Conservation (phyloP, 2,888 invertebrate species). For the Clepsis dumicolana region DNA sequence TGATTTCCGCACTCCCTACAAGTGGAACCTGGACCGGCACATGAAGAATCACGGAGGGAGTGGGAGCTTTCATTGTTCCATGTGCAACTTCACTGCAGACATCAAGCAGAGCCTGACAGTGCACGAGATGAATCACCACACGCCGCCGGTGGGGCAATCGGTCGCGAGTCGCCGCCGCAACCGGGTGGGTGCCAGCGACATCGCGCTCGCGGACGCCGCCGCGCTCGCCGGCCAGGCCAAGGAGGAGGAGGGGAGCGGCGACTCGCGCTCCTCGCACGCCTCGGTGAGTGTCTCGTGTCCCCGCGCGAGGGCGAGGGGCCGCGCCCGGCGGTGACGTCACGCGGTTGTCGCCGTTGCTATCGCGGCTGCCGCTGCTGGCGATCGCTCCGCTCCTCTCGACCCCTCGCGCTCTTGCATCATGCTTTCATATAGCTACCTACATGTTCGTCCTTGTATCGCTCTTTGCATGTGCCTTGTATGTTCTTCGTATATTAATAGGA, state of each 20-base stretch:
- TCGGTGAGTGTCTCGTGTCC: conserved; percentile 77
- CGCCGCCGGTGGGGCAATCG: conserved; percentile 91
- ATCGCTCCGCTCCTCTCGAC: conserved; percentile 56
- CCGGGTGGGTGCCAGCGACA: conserved; percentile 91
- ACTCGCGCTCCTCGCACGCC: conserved; percentile 78
- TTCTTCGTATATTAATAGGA: conserved; percentile 8
- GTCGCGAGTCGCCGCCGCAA: conserved; percentile 87
- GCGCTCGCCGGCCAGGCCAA: conserved; percentile 65
- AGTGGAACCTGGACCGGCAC: conserved; percentile 97
- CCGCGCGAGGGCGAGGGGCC: conserved; percentile 61
- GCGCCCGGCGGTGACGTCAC: conserved; percentile 74
- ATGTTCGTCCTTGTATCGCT: conserved; percentile 50
- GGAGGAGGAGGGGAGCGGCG: conserved; percentile 83
- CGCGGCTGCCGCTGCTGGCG: conserved; percentile 51
- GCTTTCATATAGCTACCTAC: conserved; percentile 49
- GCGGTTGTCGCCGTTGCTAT: conserved; percentile 66
- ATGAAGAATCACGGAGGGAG: conserved; percentile 96
- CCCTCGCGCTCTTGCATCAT: conserved; percentile 66
- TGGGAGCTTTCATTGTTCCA: conserved; percentile 94
- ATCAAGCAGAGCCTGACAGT: conserved; percentile 96
- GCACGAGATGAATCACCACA: conserved; percentile 96
- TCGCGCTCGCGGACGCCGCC: conserved; percentile 66
- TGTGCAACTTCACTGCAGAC: conserved; percentile 96
- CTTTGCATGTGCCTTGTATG: conserved; percentile 47
- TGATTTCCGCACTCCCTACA: conserved; percentile 96